Conservation (phyloP, 1,140 invertebrate species). For the Helicoverpa zea region DNA sequence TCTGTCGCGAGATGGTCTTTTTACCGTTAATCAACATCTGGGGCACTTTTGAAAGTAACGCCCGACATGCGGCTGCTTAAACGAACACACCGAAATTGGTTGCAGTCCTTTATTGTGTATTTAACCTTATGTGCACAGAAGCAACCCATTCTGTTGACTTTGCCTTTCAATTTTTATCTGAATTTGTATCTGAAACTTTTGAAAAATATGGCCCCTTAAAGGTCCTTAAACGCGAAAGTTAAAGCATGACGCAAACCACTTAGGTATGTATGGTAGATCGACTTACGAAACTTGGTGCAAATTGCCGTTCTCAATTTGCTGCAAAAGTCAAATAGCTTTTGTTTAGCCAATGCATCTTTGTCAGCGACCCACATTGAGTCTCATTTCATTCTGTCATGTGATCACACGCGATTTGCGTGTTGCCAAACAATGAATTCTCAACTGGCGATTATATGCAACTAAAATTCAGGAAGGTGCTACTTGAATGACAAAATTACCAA, state of each 20-base stretch:
- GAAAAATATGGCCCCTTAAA: neutral
- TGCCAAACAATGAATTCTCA: conserved; percentile 17
- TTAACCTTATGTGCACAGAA: conserved; percentile 53
- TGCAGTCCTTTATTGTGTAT: conserved; percentile 72
- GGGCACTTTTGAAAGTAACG: conserved; percentile 84
- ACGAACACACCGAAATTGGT: conserved; percentile 68
- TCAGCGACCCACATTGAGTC: conserved; percentile 39
- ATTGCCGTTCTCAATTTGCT: conserved; percentile 45
- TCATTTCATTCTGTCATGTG: conserved; percentile 34
- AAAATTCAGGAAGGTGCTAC: neutral
- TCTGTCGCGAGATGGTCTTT: conserved; percentile 71
- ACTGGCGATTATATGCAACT: neutral
- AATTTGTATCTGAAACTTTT: too few species aligned
- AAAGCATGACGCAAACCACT: conserved; percentile 16
- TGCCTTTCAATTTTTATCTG: neutral
- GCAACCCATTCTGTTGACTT: neutral
- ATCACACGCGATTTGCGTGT: neutral
- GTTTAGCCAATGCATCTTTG: conserved; percentile 45
- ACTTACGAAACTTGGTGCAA: conserved; percentile 36
- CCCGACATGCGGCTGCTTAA: conserved; percentile 57
- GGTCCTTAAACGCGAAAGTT: neutral
- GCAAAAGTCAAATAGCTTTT: conserved; percentile 39
- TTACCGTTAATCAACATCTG: conserved; percentile 83
- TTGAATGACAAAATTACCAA: neutral
- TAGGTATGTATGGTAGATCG: neutral